A percentile compares a stretch with the other conserved stretches of the same genome.
Conservation (phyloP, 2,113 vertebrate genomes). For the Alethe castanea region DNA sequence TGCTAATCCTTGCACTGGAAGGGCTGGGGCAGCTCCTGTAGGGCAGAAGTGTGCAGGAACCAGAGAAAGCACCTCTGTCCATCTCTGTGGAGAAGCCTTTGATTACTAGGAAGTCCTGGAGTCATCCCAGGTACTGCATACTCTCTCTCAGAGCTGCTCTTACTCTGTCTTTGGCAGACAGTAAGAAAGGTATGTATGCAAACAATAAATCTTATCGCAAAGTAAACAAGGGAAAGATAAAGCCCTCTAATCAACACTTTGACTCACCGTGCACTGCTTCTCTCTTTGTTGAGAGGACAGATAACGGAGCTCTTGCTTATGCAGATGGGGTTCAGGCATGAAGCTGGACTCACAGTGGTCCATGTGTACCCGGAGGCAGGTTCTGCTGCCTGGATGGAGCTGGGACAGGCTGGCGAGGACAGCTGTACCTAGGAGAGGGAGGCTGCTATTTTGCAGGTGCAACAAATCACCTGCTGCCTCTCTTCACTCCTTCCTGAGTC, state of each 20-base stretch:
- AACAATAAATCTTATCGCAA: neutral
- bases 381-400: neutral
- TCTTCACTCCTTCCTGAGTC: neutral
- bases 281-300: neutral
- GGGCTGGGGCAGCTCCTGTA: neutral
- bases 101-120: neutral
- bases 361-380: neutral
- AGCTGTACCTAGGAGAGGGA: neutral
- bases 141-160: neutral
- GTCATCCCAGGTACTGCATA: accelerated
- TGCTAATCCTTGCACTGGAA: accelerated
- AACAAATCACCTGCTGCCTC: neutral
- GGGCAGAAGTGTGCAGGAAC: neutral
- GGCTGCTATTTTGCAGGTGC: neutral
- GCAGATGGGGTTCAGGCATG: neutral
- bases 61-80: neutral
- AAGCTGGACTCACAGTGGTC: accelerated
- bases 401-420: neutral
- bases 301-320: neutral
- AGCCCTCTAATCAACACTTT: neutral
- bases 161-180: neutral
- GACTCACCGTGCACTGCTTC: accelerated
- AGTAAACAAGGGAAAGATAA: neutral
- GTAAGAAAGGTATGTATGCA: neutral
- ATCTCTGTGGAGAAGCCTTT: neutral